Percentiles rank a stretch among this genome's conserved stretches.
Evolutionary conservation across 2,888 invertebrate genomes (phyloP).

Genomic region (Epinotia nisella): DNA sequence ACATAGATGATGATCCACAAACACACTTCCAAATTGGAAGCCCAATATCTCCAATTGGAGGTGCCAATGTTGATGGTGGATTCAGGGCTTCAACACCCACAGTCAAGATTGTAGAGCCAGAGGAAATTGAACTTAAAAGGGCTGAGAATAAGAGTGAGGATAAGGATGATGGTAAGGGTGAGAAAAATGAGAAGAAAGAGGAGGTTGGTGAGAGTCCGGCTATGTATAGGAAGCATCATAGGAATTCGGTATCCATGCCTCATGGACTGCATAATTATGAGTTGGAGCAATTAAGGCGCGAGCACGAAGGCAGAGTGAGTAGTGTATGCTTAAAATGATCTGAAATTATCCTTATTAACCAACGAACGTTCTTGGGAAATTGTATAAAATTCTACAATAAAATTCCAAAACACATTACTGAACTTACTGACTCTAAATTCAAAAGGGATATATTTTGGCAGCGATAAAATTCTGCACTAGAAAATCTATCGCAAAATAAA

Average conservation of each 20-base stretch:
- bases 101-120: constrained; percentile 63
- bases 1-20: constrained; percentile 56
- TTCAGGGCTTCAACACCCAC: constrained; percentile 65
- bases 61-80: constrained; percentile 40
- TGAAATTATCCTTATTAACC: neutral
- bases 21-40: constrained; percentile 48
- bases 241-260: constrained; percentile 88
- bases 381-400: too few species aligned
- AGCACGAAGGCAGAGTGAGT: constrained; percentile 43
- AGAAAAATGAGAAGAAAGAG: constrained; percentile 40
- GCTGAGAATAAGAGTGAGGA: constrained; percentile 43
- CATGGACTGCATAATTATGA: constrained; percentile 84
- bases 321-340: neutral
- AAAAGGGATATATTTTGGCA: too few species aligned
- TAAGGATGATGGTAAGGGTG: constrained; percentile 43
- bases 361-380: too few species aligned
- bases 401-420: too few species aligned
- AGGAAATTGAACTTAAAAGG: constrained; percentile 35
- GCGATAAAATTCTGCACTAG: too few species aligned
- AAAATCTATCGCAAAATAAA: too few species aligned
- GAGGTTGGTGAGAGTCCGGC: constrained; percentile 53
- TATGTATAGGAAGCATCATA: constrained; percentile 69
- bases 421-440: too few species aligned
- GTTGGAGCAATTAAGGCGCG: constrained; percentile 70
- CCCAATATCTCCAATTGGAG: constrained; percentile 40